These are phyloP conservation scores for Terrapene triunguis DNA, from an alignment of 2,113 vertebrate genomes.

Conservation along the genomic window DNA sequence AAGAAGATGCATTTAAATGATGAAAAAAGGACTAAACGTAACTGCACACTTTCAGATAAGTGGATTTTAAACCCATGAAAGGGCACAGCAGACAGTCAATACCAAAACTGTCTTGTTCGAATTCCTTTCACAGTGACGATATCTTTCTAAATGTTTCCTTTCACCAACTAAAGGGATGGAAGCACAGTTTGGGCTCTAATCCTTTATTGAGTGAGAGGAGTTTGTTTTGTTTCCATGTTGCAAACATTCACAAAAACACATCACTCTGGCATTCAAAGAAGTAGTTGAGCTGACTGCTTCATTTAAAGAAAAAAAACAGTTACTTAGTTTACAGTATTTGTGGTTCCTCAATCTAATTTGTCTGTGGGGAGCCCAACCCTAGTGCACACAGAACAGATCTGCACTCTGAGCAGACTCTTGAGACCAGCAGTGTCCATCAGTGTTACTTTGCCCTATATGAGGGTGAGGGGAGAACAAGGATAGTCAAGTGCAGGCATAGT, in stretches of 20 bases:
- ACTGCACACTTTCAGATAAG: conserved; percentile 72
- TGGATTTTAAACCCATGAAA: conserved; percentile 55
- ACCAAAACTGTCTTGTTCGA: conserved; percentile 32
- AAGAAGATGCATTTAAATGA: conserved; percentile 59
- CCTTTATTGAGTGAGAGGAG: neutral
- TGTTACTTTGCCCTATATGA: neutral
- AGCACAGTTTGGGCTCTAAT: neutral
- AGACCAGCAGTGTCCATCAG: neutral
- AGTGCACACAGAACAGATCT: neutral
- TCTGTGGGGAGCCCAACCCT: rapidly evolving
- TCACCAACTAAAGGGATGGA: neutral
- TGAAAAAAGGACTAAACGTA: conserved; percentile 55
- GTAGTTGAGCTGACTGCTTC: neutral
- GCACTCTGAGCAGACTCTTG: neutral
- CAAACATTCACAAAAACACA: neutral
- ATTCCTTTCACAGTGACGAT: conserved; percentile 26
- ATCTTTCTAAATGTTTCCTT: conserved; percentile 27
- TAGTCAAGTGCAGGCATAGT: rapidly evolving
- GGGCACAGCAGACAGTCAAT: conserved; percentile 55
- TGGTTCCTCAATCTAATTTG: neutral
- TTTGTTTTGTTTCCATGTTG: neutral
- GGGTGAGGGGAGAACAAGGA: neutral
- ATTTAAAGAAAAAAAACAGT: neutral
- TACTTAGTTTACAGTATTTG: neutral
- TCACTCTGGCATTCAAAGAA: rapidly evolving